Conservation (phyloP, 2,113 vertebrate genomes). For the Ptilorrhoa leucosticta region DNA sequence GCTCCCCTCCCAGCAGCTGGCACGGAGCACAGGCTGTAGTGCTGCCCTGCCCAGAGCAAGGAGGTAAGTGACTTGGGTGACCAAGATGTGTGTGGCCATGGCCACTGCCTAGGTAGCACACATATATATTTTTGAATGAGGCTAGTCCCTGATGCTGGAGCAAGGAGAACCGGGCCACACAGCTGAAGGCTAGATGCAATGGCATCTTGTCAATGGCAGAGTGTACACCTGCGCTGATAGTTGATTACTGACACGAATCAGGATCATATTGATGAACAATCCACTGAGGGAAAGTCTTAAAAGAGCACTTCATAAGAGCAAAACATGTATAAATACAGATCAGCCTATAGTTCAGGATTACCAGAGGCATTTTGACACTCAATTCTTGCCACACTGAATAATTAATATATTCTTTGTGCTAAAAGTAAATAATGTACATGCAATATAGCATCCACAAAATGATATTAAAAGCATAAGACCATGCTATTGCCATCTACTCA, state of each 20-base stretch:
- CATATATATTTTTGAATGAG: neutral
- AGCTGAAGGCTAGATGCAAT: neutral
- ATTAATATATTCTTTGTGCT: neutral
- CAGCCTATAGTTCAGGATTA: constrained; percentile 27
- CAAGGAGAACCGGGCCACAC: neutral
- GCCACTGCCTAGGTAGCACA: neutral
- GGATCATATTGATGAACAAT: neutral
- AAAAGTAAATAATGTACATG: neutral
- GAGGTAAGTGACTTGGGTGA: neutral
- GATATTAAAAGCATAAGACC: neutral
- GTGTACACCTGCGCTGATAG: neutral
- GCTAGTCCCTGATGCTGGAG: neutral
- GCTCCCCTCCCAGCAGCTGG: neutral
- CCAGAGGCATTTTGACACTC: neutral
- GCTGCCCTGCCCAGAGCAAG: neutral
- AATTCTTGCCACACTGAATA: constrained; percentile 9
- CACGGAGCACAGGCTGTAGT: neutral
- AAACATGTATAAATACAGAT: neutral
- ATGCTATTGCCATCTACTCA: neutral
- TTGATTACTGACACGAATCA: neutral
- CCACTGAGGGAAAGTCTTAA: neutral
- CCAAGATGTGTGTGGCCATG: neutral
- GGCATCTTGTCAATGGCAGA: neutral
- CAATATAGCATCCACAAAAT: neutral
- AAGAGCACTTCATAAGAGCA: neutral